phyloP scores from a whole-genome alignment of 1,140 invertebrate genomes.

The Drosophila jambulina region DNA sequence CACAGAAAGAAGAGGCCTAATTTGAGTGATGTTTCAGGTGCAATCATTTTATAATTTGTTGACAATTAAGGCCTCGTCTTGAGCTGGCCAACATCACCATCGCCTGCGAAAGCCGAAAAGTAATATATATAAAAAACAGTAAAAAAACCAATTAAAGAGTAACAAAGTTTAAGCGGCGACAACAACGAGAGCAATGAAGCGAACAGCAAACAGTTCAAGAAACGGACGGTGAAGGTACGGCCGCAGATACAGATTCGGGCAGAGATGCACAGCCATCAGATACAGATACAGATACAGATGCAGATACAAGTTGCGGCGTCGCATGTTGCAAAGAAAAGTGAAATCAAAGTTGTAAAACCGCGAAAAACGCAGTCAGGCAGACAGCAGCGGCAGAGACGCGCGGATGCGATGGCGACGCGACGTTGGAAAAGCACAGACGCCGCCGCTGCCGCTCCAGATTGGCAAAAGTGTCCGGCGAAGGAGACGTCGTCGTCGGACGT shows the following conservation, averaged over 20 bases:
- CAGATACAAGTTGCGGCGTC: conserved; percentile 48
- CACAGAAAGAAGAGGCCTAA: not conserved
- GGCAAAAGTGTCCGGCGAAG: conserved; percentile 72
- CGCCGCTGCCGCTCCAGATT: conserved; percentile 75
- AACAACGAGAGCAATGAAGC: conserved; percentile 80
- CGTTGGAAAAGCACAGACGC: conserved; percentile 39
- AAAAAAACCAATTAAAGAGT: conserved; percentile 79
- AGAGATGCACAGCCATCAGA: conserved; percentile 29
- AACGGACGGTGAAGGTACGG: conserved; percentile 79
- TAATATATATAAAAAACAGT: conserved; percentile 17
- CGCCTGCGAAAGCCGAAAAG: conserved; percentile 52
- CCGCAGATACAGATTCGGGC: conserved; percentile 40
- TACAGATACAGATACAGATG: conserved; percentile 50
- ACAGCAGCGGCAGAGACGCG: conserved; percentile 52
- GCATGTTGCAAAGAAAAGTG: conserved; percentile 83
- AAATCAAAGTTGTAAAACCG: conserved; percentile 84
- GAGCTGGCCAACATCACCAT: conserved; percentile 50
- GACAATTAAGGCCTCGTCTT: conserved; percentile 72
- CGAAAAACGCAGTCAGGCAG: conserved; percentile 82
- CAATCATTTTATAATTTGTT: conserved; percentile 72
- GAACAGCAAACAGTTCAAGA: conserved; percentile 81
- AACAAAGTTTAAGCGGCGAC: conserved; percentile 74
- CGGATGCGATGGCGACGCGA: conserved; percentile 58
- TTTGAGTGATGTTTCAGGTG: conserved; percentile 13
- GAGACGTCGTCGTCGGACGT: conserved; percentile 56